Evolutionary conservation across 2,113 vertebrate genomes (phyloP), one percentile per base, ranked within the genome.

Genomic region (Calyptomena viridis): DNA sequence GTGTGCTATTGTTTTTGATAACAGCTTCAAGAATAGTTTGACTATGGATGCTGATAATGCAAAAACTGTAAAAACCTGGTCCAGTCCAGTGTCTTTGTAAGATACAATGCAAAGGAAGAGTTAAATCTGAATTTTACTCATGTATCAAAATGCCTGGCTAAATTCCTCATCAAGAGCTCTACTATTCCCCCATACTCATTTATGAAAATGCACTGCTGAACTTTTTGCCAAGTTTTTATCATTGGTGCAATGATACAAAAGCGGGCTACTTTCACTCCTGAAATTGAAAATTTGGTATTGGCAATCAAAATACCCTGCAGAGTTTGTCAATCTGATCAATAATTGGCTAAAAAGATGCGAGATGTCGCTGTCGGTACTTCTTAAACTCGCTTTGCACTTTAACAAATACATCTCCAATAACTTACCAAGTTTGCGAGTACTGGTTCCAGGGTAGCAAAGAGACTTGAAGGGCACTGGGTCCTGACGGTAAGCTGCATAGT

Each of bases 391-490:
- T 58, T 49, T 68, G 40, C n/a, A 33, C 44, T 79, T 66, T 5
- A 18, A 39, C 9, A 44, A 58, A n/a, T 25, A 42, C 15, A 20
- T 5, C 24, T 35, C 28, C 59, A 84, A 28, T n/a, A 40, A 97
- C 98, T 86, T 74, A 99, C 99, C 99, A 20, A 99, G 98, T 69
- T 98, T 99, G 72, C 99, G 98, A 56, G 98, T 98, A 92, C 98
- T 99, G 76, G 97, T 99, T 7, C 99, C 99, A 24, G 99, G 98
- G 88, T 99, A 99, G 6, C 97, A 97, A 89, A 98, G 99, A 16
- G 84, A 95, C 96, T 98, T 99, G 91, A 98, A 94, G 4, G 99
- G 98, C 49, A 98, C 52, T 0, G 99, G 99, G 74, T 99, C 99
- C 55, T 99, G 99, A 12, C 97, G 98, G 85, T 98, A 98, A 8